These are phyloP conservation scores for Apamea anceps DNA, from an alignment of 2,888 invertebrate genomes.

Conservation along the genomic window DNA sequence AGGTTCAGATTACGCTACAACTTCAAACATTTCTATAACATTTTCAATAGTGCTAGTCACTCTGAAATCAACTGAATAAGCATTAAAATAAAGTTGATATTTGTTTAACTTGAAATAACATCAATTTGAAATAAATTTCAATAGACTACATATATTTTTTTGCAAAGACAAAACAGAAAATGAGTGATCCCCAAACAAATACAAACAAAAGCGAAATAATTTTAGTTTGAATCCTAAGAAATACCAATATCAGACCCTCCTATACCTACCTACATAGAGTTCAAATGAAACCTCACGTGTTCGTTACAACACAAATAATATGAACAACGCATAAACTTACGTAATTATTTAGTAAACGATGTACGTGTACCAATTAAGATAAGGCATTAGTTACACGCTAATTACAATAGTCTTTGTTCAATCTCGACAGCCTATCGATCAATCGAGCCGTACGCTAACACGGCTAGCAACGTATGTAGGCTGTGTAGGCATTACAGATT, in stretches of 20 bases:
- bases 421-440: conserved; percentile 46
- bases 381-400: conserved; percentile 49
- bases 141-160: too few species aligned
- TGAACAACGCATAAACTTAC: not conserved
- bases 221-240: not conserved
- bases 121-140: too few species aligned
- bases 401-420: conserved; percentile 57
- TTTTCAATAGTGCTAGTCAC: too few species aligned
- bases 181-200: not conserved
- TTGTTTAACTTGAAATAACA: too few species aligned
- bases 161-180: not conserved
- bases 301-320: not conserved
- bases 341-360: conserved; percentile 26
- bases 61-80: too few species aligned
- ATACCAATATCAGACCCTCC: not conserved
- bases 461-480: conserved; percentile 30
- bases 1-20: too few species aligned
- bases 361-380: conserved; percentile 50
- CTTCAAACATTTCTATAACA: too few species aligned
- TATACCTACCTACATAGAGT: not conserved
- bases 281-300: not conserved
- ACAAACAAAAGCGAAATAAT: not conserved
- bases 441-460: conserved; percentile 32
- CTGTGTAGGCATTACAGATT: conserved; percentile 63
- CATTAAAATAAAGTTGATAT: too few species aligned